phyloP scores from a whole-genome alignment of 2,797 vertebrate genomes.

The Pitangus sulphuratus region DNA sequence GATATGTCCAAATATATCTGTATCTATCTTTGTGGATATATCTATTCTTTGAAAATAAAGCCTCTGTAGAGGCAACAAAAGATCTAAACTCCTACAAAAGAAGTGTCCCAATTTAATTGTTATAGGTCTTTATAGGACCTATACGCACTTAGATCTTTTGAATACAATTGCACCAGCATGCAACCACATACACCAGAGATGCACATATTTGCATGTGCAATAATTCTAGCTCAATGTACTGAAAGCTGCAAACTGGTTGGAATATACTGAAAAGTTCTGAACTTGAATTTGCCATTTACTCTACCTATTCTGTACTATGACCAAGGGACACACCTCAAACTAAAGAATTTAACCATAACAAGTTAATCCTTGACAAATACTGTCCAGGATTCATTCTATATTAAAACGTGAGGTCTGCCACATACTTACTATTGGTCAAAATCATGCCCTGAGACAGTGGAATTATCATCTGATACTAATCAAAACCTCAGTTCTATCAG shows the following conservation, averaged over 20 bases:
- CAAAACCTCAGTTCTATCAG: background rate
- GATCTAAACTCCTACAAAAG: background rate
- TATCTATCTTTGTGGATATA: background rate
- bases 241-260: background rate
- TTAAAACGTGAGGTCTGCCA: background rate
- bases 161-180: background rate
- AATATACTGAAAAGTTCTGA: background rate
- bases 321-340: background rate
- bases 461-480: background rate
- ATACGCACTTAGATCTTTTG: background rate
- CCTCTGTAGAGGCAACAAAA: background rate
- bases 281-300: background rate
- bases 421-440: background rate
- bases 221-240: background rate
- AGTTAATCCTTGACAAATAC: background rate
- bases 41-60: background rate
- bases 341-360: background rate
- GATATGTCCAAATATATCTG: too few relatives aligned
- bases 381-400: background rate
- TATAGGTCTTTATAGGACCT: background rate
- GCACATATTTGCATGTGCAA: fast-evolving
- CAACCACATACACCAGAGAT: background rate
- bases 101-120: background rate
- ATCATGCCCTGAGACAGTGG: background rate
- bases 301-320: background rate